Base-by-base conservation (phyloP, 1,140 invertebrate species). In the Aphelenchoides avenae region DNA sequence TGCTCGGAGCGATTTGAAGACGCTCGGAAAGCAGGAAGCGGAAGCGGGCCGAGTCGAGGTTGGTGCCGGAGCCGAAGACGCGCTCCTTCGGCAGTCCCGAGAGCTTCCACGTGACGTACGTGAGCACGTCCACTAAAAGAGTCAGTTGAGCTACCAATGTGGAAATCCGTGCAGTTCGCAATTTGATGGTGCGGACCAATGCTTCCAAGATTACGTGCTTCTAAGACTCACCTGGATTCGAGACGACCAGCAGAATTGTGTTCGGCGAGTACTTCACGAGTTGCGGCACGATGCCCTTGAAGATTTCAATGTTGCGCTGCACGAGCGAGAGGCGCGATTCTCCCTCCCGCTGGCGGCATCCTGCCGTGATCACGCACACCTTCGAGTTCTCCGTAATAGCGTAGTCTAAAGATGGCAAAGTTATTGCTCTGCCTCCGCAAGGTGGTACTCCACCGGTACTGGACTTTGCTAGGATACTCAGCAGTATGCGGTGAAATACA, bases 81-180 rank as follows among this genome's bases (percentile, higher is more conserved):
- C 86, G 84, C 70, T 89, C 84, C 70, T 40, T 26, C 11, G 89
- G 89, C 57, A 92, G 79, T 2, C 89, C 89, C 57, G 87, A 89
- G 27, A 91, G 72, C 76, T 89, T 91, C 89, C 89, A 92, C 2
- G 89, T 85, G n/a, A 91, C 87, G 71, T 90, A 91, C 4, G 89
- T 90, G 54, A 92, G 78, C 64, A 91, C 86, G 73, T 92, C 89
- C 5, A 90, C 88, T 42, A 42, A 59, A 73, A 58, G 42, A 26
- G 53, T 44, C 50, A 33, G n/a, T n/a, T n/a, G n/a, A n/a, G n/a
- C n/a, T n/a, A n/a, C n/a, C n/a, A n/a, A n/a, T n/a, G n/a, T 57
- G n/a, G 6, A 39, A 44, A 27, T 44, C 24, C 13, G 3, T 18
- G 5, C 9, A 37, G 15, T 57, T 26, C 43, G 18, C 13, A 2